Conservation (phyloP, 2,888 invertebrate species). For the Torymus auratus region DNA sequence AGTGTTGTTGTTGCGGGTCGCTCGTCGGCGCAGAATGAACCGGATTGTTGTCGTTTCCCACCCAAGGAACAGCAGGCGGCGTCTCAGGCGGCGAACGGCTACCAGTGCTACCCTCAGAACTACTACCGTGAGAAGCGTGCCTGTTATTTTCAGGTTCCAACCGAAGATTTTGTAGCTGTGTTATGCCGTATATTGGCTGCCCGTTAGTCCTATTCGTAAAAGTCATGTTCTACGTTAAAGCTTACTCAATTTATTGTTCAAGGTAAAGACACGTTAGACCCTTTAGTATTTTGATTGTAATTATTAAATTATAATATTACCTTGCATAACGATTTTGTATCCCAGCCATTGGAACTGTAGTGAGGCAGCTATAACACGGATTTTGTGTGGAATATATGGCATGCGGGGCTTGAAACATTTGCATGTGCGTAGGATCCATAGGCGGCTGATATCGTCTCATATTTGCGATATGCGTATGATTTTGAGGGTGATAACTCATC, state of each 20-base stretch:
- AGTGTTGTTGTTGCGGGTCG: slow-evolving; percentile 61
- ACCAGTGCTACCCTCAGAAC: slow-evolving; percentile 77
- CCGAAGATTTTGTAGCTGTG: slow-evolving; percentile 78
- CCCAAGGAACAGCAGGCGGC: slow-evolving; percentile 78
- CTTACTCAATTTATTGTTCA: not conserved
- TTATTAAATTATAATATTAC: slow-evolving; percentile 61
- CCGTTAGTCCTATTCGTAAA: slow-evolving; percentile 35
- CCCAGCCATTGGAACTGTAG: slow-evolving; percentile 72
- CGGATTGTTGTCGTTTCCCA: slow-evolving; percentile 63
- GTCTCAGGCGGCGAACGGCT: slow-evolving; percentile 81
- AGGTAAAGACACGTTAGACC: too few relatives aligned
- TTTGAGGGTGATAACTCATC: slow-evolving; percentile 70
- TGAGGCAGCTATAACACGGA: slow-evolving; percentile 73
- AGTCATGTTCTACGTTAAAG: not conserved
- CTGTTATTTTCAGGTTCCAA: slow-evolving; percentile 78
- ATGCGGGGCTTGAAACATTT: slow-evolving; percentile 72
- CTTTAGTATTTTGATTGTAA: too few relatives aligned
- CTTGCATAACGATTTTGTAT: slow-evolving; percentile 73
- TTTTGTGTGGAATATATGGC: slow-evolving; percentile 71
- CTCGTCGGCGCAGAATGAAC: not conserved
- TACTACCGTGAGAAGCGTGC: slow-evolving; percentile 77
- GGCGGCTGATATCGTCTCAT: slow-evolving; percentile 71
- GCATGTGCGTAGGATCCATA: slow-evolving; percentile 72
- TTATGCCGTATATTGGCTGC: slow-evolving; percentile 72
- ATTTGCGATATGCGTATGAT: slow-evolving; percentile 67